A percentile compares a stretch with the other conserved stretches of the same genome.
These are phyloP conservation scores for Philopotamus ludificatus DNA, from an alignment of 1,140 invertebrate genomes.

Conservation along the genomic window DNA sequence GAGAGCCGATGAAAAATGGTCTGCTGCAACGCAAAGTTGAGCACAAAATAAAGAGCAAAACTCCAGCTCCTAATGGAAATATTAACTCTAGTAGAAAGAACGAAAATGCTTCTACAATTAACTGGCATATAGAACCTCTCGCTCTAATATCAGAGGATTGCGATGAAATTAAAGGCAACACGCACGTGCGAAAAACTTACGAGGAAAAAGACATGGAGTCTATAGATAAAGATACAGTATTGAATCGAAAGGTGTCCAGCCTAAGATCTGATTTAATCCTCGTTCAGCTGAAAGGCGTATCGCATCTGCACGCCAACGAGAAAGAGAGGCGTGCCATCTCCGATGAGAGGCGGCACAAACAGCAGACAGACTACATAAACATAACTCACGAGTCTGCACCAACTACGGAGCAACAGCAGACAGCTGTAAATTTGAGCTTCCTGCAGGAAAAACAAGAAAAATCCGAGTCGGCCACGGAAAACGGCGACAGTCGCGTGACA, in stretches of 20 bases:
- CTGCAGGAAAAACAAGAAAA: not conserved
- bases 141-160: conserved; percentile 34
- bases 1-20: conserved; percentile 36
- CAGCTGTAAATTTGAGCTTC: not conserved
- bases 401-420: not conserved
- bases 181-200: not conserved
- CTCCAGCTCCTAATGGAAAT: conserved; percentile 5
- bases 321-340: conserved; percentile 31
- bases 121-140: conserved; percentile 3
- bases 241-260: conserved; percentile 17
- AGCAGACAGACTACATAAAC: not conserved
- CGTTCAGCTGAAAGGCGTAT: conserved; percentile 8
- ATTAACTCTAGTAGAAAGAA: not conserved
- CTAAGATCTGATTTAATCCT: conserved; percentile 17
- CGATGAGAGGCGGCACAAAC: conserved; percentile 7
- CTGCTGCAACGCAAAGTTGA: conserved; percentile 29
- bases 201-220: conserved; percentile 37
- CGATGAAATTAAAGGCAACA: conserved; percentile 29
- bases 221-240: conserved; percentile 29
- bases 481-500: not conserved
- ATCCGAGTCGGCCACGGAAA: not conserved
- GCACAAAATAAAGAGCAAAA: conserved; percentile 15
- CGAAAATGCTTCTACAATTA: conserved; percentile 3
- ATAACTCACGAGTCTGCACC: not conserved
- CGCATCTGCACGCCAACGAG: conserved; percentile 31